These are phyloP conservation scores for Labeo rohita DNA, from an alignment of 2,113 vertebrate genomes.

Conservation along the genomic window DNA sequence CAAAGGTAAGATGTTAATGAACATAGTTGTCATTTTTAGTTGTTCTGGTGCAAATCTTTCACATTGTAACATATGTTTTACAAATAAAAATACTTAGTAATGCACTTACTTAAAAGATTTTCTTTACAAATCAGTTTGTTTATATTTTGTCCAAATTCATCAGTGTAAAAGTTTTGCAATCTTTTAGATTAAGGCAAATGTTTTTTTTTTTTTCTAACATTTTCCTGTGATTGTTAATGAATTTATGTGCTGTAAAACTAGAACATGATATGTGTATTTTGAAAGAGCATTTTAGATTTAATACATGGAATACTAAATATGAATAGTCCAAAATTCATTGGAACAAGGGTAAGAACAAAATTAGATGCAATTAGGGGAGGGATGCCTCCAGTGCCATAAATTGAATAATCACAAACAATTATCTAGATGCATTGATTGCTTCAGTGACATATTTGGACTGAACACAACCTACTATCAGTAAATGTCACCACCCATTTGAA, in stretches of 20 bases:
- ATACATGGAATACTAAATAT: too few species aligned
- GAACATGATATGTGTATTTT: background rate
- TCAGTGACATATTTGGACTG: background rate
- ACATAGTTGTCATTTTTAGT: background rate
- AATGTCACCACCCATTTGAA: background rate
- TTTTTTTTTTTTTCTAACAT: too few species aligned
- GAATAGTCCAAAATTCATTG: background rate
- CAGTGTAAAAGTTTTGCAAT: too few species aligned
- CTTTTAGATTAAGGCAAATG: too few species aligned
- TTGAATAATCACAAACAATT: background rate
- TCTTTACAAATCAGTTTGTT: background rate
- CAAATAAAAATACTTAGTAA: background rate
- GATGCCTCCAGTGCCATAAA: too few species aligned
- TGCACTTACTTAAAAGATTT: background rate
- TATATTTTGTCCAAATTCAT: too few species aligned
- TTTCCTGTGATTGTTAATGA: too few species aligned
- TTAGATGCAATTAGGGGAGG: too few species aligned
- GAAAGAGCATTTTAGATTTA: background rate
- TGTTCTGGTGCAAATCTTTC: background rate
- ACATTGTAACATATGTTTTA: background rate
- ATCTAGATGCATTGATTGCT: background rate
- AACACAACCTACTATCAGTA: background rate
- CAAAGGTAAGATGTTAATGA: conserved; percentile 69
- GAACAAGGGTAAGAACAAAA: background rate
- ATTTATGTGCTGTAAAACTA: background rate